Evolutionary conservation across 2,888 invertebrate species (phyloP), one percentile per base, ranked within the genome.

Genomic region (Eristalis tenax): DNA sequence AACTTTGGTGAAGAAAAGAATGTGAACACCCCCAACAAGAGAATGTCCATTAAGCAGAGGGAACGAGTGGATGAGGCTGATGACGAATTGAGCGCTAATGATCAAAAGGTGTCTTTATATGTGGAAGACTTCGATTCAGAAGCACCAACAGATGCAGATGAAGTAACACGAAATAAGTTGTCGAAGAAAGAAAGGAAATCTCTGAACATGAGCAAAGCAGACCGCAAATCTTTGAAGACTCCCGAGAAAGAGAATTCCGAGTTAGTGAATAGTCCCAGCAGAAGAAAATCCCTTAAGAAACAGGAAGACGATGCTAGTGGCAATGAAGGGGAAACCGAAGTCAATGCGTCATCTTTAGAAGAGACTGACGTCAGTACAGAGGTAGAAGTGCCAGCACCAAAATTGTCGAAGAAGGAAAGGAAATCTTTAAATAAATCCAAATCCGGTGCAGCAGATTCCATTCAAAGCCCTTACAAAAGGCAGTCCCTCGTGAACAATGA

Each of bases 381-480:
- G 5, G 18, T 50, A 6, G 50, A 50, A 8, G 1, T 18, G 6
- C 8, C 1, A 2, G 2, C 18, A 22, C 8, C 18, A 8, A 50
- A 50, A 8, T 18, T 18, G 2, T 50, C 6, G 18, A 64, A 22
- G 13, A 43, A n/a, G 23, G 28, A 38, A 11, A 43, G 32, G 4
- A 73, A 56, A 28, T 81, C 75, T 5, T 61, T 68, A 8, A 76
- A 50, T 23, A 73, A 32, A 66, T 73, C 40, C 18, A 61, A 79
- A 56, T 10, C 61, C 26, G 70, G 71, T 50, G 50, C 6, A n/a
- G 18, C 32, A 32, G 32, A 8, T 18, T 2, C 50, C 5, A n/a
- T 50, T 6, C 18, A 18, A 10, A 50, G 50, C 8, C 50, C 50
- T 0, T n/a, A 8, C n/a, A 50, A 18, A 18, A n/a, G 50, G 43